Base-by-base conservation (phyloP, 64 coral and sea anemone genomes). In the Pocillopora damicornis region DNA sequence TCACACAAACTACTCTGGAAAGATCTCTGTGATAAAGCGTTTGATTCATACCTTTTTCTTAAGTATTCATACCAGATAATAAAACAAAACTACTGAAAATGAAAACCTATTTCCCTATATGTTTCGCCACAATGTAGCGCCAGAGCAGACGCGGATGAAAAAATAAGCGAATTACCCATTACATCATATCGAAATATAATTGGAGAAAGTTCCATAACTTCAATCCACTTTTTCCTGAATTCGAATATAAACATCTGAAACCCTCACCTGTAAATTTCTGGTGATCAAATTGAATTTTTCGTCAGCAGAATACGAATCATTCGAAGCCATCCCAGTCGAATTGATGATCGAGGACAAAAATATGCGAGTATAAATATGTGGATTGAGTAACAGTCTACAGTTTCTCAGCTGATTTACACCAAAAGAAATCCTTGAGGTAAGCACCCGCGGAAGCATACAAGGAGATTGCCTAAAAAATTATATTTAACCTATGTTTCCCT, bases 241-340 rank as follows among this genome's bases (percentile, higher is more conserved):
- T 30, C 9, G 22, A 45, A 64, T 57, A 0, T 66, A 38, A 88
- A 23, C 16, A 6, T 20, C 34, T 63, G 2, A 69, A 51, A 22
- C 16, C 38, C 25, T 73, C 13, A 92, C 91, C 86, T 92, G 91
- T 63, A 92, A 80, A 88, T 92, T 92, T 88, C 91, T 88, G 35
- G 86, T 92, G 62, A 92, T 92, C 59, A 92, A 81, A 66, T 92
- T 92, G 7, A 92, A 77, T 83, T 74, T 58, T 35, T 92, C 91
- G 86, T 92, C 91, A 5, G 65, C 81, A 30, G 81, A 85, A 73
- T 18, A 25, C 10, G 37, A 37, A 9, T n/a, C 65, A 23, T 67
- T 83, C 25, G 81, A 85, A 72, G 64, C 81, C 81, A 85, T 85
- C 26, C 45, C 71, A 34, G 18, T 64, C 13, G 63, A 45, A 23